phyloP scores from a whole-genome alignment of 2,888 invertebrate genomes.

The Pristionchus arcanus region DNA sequence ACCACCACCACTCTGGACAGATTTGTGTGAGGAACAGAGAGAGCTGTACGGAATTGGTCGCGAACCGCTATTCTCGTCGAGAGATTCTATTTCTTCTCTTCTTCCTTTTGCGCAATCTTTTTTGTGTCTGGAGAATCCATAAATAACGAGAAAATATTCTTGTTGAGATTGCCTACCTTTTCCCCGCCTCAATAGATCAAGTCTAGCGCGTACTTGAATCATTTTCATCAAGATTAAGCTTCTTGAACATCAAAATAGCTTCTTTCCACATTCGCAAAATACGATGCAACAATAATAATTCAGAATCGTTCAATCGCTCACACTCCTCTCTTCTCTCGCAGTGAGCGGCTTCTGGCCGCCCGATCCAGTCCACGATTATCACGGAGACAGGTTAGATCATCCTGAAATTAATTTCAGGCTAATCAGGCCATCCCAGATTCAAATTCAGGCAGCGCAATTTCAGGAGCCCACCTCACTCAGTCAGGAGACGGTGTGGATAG shows the following conservation, averaged over 20 bases:
- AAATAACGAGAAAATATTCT: background rate
- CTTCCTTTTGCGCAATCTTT: background rate
- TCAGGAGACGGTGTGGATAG: conserved; percentile 78
- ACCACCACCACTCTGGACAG: conserved; percentile 53
- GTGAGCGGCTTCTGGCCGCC: conserved; percentile 77
- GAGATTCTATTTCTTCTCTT: background rate
- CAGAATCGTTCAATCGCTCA: conserved; percentile 70
- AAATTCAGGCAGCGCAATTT: background rate
- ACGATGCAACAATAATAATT: too few relatives aligned
- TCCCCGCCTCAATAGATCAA: too few relatives aligned
- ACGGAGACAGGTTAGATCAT: conserved; percentile 60
- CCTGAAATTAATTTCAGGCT: background rate
- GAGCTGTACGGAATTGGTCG: background rate
- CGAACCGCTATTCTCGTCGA: background rate
- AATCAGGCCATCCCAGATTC: background rate
- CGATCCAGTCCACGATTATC: conserved; percentile 69
- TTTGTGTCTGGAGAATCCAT: background rate
- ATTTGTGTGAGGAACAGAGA: background rate
- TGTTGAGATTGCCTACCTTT: background rate
- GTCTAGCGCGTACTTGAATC: too few relatives aligned
- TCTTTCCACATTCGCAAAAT: background rate
- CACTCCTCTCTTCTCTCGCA: conserved; percentile 76
- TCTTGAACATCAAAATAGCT: too few relatives aligned
- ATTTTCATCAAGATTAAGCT: too few relatives aligned
- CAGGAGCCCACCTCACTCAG: conserved; percentile 56